These are phyloP conservation scores for Gonatopus flavifemur DNA, from an alignment of 1,140 invertebrate species.

Conservation along the genomic window DNA sequence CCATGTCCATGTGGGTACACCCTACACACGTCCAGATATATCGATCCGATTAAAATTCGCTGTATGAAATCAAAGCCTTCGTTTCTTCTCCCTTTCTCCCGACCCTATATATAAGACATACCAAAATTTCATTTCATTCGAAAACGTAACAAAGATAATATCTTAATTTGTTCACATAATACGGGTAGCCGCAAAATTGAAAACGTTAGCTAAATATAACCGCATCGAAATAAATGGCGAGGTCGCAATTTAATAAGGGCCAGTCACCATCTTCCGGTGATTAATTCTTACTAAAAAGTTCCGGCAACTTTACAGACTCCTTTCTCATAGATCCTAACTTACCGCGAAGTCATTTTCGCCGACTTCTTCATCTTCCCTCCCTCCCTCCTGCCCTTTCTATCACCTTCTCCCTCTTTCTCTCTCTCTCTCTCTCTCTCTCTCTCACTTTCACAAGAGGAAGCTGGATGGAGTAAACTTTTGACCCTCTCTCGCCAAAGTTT, in stretches of 20 bases:
- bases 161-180: slow-evolving; percentile 35
- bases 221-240: slow-evolving; percentile 50
- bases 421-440: slow-evolving; percentile 17
- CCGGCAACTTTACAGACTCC: slow-evolving; percentile 52
- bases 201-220: slow-evolving; percentile 36
- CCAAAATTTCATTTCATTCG: too few species aligned
- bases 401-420: slow-evolving; percentile 1
- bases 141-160: too few species aligned
- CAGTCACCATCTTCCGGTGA: slow-evolving; percentile 54
- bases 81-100: too few species aligned
- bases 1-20: too few species aligned
- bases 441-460: slow-evolving; percentile 22
- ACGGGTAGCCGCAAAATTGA: slow-evolving; percentile 29
- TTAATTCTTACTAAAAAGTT: slow-evolving; percentile 56
- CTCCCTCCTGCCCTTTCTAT: neutral
- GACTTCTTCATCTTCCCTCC: slow-evolving; percentile 37
- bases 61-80: too few species aligned
- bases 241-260: slow-evolving; percentile 55
- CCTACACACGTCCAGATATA: too few species aligned
- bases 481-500: slow-evolving; percentile 42
- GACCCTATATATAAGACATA: too few species aligned
- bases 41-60: too few species aligned
- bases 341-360: slow-evolving; percentile 50
- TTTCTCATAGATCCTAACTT: slow-evolving; percentile 51
- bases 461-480: slow-evolving; percentile 51